These are phyloP conservation scores for Cyanistes caeruleus DNA, from an alignment of 2,113 vertebrate species.

Conservation along the genomic window DNA sequence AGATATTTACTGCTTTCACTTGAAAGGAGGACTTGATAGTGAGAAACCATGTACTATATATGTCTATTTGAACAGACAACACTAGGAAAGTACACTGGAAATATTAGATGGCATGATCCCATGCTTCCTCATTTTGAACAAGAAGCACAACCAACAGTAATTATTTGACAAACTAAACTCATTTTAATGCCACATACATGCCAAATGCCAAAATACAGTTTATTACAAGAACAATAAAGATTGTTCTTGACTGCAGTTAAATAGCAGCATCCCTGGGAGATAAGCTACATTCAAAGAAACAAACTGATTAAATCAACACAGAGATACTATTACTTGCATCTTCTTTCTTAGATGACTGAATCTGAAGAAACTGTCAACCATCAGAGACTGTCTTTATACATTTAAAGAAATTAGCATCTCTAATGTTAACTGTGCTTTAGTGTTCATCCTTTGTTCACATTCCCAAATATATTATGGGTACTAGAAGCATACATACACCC, in stretches of 20 bases:
- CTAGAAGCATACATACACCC: background rate
- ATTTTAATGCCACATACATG: background rate
- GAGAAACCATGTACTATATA: background rate
- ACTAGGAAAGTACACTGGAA: background rate
- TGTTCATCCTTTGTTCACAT: background rate
- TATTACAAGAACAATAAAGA: too few species aligned
- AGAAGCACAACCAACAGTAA: background rate
- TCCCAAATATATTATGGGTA: background rate
- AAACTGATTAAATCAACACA: conserved; percentile 9
- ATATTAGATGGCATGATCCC: background rate
- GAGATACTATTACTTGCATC: background rate
- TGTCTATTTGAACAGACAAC: background rate
- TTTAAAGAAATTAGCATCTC: background rate
- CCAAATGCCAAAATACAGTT: background rate
- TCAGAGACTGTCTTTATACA: background rate
- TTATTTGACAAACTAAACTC: background rate
- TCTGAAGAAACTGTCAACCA: background rate
- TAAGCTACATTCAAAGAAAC: background rate
- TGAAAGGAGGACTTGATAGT: background rate
- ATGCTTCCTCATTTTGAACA: background rate
- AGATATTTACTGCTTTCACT: background rate
- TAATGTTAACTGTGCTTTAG: background rate
- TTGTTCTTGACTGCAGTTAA: background rate
- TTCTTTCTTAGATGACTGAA: background rate
- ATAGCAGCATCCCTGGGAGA: background rate